Base-by-base conservation (phyloP, 2,888 invertebrate genomes). In the Phoenoteleia sp. region DNA sequence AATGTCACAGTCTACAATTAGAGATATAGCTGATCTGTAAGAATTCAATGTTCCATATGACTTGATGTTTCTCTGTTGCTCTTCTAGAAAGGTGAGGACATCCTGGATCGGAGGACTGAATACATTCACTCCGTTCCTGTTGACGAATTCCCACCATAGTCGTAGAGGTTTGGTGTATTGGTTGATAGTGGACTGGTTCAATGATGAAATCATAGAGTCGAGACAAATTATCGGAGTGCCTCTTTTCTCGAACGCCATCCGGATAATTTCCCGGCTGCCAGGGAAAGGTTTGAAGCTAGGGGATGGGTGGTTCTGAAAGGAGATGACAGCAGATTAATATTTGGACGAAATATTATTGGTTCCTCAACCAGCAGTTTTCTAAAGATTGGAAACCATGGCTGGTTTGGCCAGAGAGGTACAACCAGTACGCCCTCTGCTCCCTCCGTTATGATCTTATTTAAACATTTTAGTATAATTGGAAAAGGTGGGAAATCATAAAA, bases 291-390 rank as follows among this genome's bases (percentile, higher is more conserved):
- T 86, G 21, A 89, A 91, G 54, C 33, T 3, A 81, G 15, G 9
- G 88, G 88, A 49, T 90, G 89, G 6, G 27, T 66, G 11, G 36
- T 17, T 27, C 89, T 88, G 76, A 74, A 42, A 82, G 77, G 54
- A 67, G 84, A 88, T 13, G 64, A 56, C 11, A 88, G 77, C 36
- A 88, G 82, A 47, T 88, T 62, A 29, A 0, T 15, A 13, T 56
- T 5, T 54, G 77, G 77, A 17, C 17, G 21, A 17, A 71, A 49
- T 27, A 29, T 19, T 25, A 72, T n/a, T 5, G n/a, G 42, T 9
- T 67, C 52, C 3, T n/a, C 19, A 15, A 19, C 17, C 17, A 69
- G 9, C 19, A 79, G 13, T 3, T 58, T 45, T 5, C 52, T 21
- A n/a, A 84, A 81, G 6, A 81, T 1, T 9, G 84, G 76, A 6